A percentile compares a stretch with the other conserved stretches of the same genome.
These are phyloP conservation scores for Prorops nasuta DNA, from an alignment of 1,140 invertebrate species.

Conservation along the genomic window DNA sequence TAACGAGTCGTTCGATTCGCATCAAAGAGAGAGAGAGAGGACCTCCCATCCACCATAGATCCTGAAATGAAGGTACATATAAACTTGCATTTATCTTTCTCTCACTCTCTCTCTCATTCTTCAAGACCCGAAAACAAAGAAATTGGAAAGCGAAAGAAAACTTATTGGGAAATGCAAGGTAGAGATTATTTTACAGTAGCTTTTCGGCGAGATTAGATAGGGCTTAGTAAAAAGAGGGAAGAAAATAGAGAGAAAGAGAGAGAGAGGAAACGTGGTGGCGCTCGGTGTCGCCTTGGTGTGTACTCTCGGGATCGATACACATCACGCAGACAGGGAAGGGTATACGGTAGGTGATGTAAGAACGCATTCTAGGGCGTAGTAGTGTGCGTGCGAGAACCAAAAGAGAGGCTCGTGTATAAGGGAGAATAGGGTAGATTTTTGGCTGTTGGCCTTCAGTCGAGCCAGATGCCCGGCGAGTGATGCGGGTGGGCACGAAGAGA, in stretches of 20 bases:
- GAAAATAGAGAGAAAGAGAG: constrained; percentile 12
- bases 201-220: no score
- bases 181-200: no score
- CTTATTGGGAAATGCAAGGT: no score
- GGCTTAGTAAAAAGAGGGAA: constrained; percentile 8
- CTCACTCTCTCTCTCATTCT: no score
- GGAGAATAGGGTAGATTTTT: constrained; percentile 23
- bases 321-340: constrained; percentile 34
- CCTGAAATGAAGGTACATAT: no score
- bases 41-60: no score
- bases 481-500: constrained; percentile 10
- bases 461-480: neutral
- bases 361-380: constrained; percentile 25
- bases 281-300: constrained; percentile 30
- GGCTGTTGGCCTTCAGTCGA: neutral
- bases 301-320: constrained; percentile 46
- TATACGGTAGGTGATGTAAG: constrained; percentile 21
- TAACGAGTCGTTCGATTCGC: no score
- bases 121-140: no score
- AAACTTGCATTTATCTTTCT: no score
- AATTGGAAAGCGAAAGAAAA: no score
- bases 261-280: constrained; percentile 39
- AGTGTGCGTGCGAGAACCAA: no score
- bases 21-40: no score
- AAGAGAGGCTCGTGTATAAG: neutral